Evolutionary conservation across 2,888 invertebrate genomes (phyloP).

Genomic region (Sesamia inferens): DNA sequence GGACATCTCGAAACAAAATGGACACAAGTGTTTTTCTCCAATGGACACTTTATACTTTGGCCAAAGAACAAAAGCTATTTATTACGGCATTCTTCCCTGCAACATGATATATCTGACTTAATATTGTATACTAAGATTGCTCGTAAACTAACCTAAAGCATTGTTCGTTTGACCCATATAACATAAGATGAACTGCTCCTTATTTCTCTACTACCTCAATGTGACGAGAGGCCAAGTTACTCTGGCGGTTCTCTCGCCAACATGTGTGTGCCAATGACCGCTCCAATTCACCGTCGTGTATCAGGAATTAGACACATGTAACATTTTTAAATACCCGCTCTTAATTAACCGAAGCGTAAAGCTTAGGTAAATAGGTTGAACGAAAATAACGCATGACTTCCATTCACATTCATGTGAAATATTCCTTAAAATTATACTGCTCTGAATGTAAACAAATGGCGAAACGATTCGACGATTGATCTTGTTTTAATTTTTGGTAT

Average conservation of each 20-base stretch:
- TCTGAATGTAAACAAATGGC: slow-evolving; percentile 40
- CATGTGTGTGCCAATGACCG: slow-evolving; percentile 73
- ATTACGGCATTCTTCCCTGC: slow-evolving; percentile 48
- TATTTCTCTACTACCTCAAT: slow-evolving; percentile 55
- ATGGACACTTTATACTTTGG: slow-evolving; percentile 39
- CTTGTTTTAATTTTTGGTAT: slow-evolving; percentile 41
- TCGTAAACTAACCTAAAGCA: slow-evolving; percentile 56
- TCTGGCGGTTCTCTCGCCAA: slow-evolving; percentile 54
- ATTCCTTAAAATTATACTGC: slow-evolving; percentile 50
- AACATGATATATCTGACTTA: slow-evolving; percentile 62
- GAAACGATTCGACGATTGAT: slow-evolving; percentile 50
- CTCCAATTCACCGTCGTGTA: slow-evolving; percentile 69
- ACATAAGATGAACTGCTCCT: slow-evolving; percentile 49
- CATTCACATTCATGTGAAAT: slow-evolving; percentile 48
- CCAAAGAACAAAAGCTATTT: slow-evolving; percentile 48
- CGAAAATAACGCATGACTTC: slow-evolving; percentile 68
- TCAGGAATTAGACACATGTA: slow-evolving; percentile 70
- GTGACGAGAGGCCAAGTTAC: slow-evolving; percentile 53
- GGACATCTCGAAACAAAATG: slow-evolving; percentile 20
- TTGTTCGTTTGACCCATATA: slow-evolving; percentile 61
- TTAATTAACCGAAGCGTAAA: slow-evolving; percentile 69
- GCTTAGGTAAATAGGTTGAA: slow-evolving; percentile 74
- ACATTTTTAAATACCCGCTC: slow-evolving; percentile 73
- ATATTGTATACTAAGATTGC: slow-evolving; percentile 54
- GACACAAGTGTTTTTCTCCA: slow-evolving; percentile 27